Evolutionary conservation across 1,140 invertebrate genomes (phyloP), one percentile per base, ranked within the genome.

Genomic region (Calycopis cecrops): DNA sequence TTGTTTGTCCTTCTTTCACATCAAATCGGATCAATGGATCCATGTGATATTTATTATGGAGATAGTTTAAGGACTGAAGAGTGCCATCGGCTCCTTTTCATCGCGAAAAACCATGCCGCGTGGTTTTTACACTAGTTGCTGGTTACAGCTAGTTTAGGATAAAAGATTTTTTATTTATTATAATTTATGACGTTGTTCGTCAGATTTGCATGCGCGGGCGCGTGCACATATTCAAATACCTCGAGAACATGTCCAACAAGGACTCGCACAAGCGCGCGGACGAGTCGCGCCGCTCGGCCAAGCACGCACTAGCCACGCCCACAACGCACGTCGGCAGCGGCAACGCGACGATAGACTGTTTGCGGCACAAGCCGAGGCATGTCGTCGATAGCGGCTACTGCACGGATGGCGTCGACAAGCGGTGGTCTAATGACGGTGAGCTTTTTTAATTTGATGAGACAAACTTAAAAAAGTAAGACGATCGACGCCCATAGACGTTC

Each of bases 201-300:
- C 80, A 98, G 96, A 89, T 97, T 60, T 98, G 96, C 87, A 94
- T 94, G 83, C 92, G 96, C 77, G 97, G 97, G 59, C 91, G 95
- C 74, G 94, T 96, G 69, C 97, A 98, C 87, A 96, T 98, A 59
- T 98, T 97, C 89, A 98, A 98, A 79, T 97, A 95, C 87, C 89
- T 98, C 55, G 96, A 97, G 76, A 94, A 92, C 71, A 94, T 96
- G 88, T 95, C 96, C 17, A 92, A 92, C 67, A 93, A 93, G 72
- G 91, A 92, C 61, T 90, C 90, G 9, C 76, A 90, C 73, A 82
- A 88, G 68, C 59, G 89, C 59, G 72, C 85, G 55, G 74, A 91
- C 28, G 88, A 91, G 60, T 88, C 88, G 48, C 75, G 82, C 40
- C 65, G 88, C 59, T 42, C 88, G 37, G 58, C 78, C 4, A 88